Evolutionary conservation across 2,797 vertebrate genomes (phyloP).

Genomic region (Buceros bicornis): DNA sequence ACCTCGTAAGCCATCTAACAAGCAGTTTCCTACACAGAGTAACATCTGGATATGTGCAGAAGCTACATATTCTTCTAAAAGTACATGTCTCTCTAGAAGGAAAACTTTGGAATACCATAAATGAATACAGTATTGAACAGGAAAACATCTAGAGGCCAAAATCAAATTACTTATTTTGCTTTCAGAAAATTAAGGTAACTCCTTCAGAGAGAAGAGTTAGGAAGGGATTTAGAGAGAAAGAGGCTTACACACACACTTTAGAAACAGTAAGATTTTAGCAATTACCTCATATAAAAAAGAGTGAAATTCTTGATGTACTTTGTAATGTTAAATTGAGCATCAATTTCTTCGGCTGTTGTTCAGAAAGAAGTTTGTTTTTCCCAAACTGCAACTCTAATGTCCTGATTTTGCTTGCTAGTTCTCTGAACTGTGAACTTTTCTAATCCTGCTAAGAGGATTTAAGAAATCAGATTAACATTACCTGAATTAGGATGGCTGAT

Average conservation of each 20-base stretch:
- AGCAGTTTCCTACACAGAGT: neutral
- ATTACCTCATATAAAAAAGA: neutral
- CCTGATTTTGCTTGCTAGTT: neutral
- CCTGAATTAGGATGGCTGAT: neutral
- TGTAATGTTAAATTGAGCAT: neutral
- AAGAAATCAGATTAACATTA: neutral
- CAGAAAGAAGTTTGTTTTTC: neutral
- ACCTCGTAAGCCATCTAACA: neutral
- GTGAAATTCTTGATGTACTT: neutral
- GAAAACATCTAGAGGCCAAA: neutral
- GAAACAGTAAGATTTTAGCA: neutral
- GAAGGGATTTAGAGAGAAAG: neutral
- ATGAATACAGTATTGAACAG: neutral
- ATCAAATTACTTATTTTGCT: neutral
- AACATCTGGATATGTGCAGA: neutral
- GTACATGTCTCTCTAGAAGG: neutral
- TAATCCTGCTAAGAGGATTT: neutral
- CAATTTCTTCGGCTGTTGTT: neutral
- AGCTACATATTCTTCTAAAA: neutral
- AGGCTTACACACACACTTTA: neutral
- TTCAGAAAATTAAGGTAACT: neutral
- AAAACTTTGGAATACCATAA: neutral
- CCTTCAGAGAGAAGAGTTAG: neutral
- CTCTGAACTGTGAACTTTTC: neutral
- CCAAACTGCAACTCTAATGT: neutral